Evolutionary conservation across 2,888 invertebrate genomes (phyloP).

Genomic region (Lasioglossum leucozonium): DNA sequence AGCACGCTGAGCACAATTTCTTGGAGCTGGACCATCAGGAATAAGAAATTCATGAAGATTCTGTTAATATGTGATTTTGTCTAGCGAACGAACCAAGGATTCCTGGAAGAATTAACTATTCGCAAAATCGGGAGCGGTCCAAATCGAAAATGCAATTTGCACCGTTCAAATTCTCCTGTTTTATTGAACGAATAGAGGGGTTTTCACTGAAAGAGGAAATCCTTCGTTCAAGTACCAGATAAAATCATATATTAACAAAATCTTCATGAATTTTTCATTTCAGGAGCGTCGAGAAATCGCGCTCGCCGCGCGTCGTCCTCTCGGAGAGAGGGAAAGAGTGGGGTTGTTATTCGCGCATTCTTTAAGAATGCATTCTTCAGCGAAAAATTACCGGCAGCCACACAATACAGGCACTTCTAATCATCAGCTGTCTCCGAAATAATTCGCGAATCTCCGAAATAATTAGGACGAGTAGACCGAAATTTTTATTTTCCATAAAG

Average conservation of each 20-base stretch:
- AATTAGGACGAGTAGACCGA: too few species aligned
- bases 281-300: not conserved
- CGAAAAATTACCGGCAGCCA: not conserved
- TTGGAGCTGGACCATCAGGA: not conserved
- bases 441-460: too few species aligned
- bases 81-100: not conserved
- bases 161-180: not conserved
- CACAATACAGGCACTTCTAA: too few species aligned
- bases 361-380: too few species aligned
- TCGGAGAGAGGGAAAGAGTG: not conserved
- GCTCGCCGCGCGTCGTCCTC: not conserved
- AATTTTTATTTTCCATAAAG: too few species aligned
- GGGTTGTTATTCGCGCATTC: not conserved
- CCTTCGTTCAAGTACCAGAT: not conserved
- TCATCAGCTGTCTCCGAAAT: too few species aligned
- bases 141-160: not conserved
- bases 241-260: constrained; percentile 1
- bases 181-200: not conserved
- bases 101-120: not conserved
- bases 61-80: not conserved
- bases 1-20: not conserved
- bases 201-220: not conserved
- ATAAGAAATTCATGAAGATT: not conserved
- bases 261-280: not conserved
- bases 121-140: not conserved